A percentile compares a stretch with the other conserved stretches of the same genome.
phyloP scores from a whole-genome alignment of 2,113 vertebrate genomes.

The Epinephelus fuscoguttatus region DNA sequence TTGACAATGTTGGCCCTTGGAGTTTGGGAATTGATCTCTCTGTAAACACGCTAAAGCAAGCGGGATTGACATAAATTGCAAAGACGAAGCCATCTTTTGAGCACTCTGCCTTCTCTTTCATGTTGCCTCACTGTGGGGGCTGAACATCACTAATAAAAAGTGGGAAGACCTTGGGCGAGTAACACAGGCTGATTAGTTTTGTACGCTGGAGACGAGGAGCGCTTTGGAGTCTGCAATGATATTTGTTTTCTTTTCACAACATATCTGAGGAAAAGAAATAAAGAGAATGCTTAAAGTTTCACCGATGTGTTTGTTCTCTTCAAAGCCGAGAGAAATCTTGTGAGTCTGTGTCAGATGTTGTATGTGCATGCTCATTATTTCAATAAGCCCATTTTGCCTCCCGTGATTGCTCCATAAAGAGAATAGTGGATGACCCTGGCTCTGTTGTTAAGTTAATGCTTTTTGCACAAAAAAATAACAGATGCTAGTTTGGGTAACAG shows the following conservation, averaged over 20 bases:
- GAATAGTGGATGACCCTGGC: slow-evolving; percentile 79
- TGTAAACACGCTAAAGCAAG: slow-evolving; percentile 79
- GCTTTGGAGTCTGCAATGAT: slow-evolving; percentile 74
- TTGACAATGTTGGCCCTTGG: slow-evolving; percentile 68
- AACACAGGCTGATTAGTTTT: slow-evolving; percentile 76
- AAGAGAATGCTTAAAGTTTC: slow-evolving; percentile 83
- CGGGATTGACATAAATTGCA: slow-evolving; percentile 75
- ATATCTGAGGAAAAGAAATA: slow-evolving; percentile 82
- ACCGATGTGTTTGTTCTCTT: slow-evolving; percentile 82
- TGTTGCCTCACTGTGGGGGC: slow-evolving; percentile 72
- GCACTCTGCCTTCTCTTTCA: slow-evolving; percentile 71
- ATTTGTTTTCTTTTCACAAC: slow-evolving; percentile 76
- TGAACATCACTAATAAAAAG: slow-evolving; percentile 76
- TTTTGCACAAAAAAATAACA: slow-evolving; percentile 80
- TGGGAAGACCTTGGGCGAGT: slow-evolving; percentile 75
- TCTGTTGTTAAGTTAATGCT: slow-evolving; percentile 77
- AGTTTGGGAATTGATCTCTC: slow-evolving; percentile 77
- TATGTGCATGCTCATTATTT: slow-evolving; percentile 79
- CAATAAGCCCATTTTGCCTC: slow-evolving; percentile 80
- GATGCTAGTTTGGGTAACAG: slow-evolving; percentile 58
- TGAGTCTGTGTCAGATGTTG: slow-evolving; percentile 63
- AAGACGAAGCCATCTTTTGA: slow-evolving; percentile 67
- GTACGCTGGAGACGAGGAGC: slow-evolving; percentile 70
- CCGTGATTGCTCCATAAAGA: slow-evolving; percentile 79
- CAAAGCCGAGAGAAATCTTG: slow-evolving; percentile 74